Evolutionary conservation across 2,888 invertebrate genomes (phyloP).

Genomic region (Cephus nigrinus): DNA sequence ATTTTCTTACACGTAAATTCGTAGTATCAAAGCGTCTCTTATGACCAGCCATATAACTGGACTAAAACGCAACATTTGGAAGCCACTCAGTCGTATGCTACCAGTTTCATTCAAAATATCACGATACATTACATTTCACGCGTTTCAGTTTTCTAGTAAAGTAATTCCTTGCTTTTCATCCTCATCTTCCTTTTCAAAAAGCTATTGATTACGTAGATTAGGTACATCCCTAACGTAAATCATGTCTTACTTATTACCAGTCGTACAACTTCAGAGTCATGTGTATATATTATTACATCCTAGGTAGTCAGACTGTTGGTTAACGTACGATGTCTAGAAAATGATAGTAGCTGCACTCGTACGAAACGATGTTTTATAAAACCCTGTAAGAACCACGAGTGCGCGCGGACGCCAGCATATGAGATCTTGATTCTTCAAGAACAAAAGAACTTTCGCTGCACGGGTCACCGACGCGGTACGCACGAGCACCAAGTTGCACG

Average conservation of each 20-base stretch:
- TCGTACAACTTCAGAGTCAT: neutral
- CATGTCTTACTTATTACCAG: neutral
- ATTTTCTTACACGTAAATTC: constrained; percentile 46
- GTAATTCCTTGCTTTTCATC: no score
- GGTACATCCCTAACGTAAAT: neutral
- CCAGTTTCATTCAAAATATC: neutral
- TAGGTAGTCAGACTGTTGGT: no score
- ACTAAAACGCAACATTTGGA: neutral
- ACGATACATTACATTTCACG: neutral
- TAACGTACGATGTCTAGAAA: neutral
- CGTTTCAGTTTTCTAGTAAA: neutral
- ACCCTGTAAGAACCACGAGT: neutral
- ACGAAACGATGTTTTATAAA: neutral
- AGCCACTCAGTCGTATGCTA: neutral
- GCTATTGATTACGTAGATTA: neutral
- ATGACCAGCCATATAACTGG: neutral
- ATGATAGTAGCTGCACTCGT: neutral
- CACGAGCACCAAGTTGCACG: neutral
- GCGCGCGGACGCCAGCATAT: constrained; percentile 37
- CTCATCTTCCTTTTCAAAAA: neutral
- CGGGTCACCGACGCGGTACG: constrained; percentile 46
- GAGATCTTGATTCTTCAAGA: constrained; percentile 50
- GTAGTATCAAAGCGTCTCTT: constrained; percentile 30
- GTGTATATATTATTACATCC: neutral
- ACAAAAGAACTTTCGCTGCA: constrained; percentile 60